Percentiles rank a stretch among this genome's conserved stretches.
These are phyloP conservation scores for Rostratula benghalensis DNA, from an alignment of 2,113 vertebrate species.

Conservation along the genomic window DNA sequence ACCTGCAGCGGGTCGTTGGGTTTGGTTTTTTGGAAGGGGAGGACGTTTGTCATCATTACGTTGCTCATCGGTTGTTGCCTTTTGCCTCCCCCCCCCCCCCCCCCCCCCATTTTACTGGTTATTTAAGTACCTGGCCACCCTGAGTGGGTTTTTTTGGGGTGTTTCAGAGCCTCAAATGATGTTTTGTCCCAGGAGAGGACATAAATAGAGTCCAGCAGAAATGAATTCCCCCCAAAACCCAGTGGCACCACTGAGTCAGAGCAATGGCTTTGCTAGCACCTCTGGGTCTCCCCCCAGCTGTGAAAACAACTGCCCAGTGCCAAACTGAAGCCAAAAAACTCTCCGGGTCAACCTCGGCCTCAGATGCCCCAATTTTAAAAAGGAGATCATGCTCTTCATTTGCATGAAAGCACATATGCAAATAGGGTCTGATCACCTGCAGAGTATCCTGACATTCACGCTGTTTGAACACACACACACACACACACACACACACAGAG, in stretches of 20 bases:
- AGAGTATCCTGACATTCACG: accelerated
- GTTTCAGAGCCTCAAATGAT: neutral
- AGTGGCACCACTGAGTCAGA: accelerated
- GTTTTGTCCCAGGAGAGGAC: neutral
- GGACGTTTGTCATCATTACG: accelerated
- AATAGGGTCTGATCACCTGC: neutral
- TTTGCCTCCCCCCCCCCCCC: too few species aligned
- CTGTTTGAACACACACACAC: neutral
- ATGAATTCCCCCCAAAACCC: neutral
- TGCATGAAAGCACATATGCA: constrained; percentile 57
- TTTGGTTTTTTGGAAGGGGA: neutral
- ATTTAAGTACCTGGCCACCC: neutral
- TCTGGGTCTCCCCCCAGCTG: constrained; percentile 12
- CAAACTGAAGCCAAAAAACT: neutral
- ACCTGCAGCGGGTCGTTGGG: neutral
- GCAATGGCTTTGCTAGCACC: neutral
- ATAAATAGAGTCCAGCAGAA: neutral
- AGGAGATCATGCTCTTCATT: neutral
- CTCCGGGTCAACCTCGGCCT: neutral
- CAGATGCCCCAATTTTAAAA: neutral
- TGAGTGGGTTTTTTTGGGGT: accelerated
- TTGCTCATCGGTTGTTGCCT: neutral
- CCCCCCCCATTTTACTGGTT: neutral
- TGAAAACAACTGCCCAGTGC: neutral
- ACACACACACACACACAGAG: too few species aligned